Percentiles rank a stretch among this genome's conserved stretches.
Conservation (phyloP, 1,140 invertebrate species). For the Neodiprion lecontei region DNA sequence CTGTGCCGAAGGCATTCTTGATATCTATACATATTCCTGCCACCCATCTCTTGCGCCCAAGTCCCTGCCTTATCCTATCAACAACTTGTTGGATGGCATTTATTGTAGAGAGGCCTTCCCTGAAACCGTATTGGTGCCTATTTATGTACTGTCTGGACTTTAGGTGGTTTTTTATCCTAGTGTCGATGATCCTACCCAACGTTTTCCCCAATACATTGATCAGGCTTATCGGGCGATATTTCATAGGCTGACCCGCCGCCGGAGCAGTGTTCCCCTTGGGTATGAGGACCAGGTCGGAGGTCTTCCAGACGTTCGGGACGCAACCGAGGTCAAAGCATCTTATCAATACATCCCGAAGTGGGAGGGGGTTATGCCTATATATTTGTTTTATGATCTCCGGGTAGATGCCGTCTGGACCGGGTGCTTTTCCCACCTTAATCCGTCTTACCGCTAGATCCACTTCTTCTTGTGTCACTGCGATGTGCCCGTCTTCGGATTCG, state of each 20-base stretch:
- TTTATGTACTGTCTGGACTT: no score
- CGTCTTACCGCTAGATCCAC: constrained; percentile 12
- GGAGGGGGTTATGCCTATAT: neutral
- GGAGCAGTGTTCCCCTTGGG: neutral
- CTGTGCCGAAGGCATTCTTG: neutral
- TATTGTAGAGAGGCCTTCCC: no score
- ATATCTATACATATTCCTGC: neutral
- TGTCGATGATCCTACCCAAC: no score
- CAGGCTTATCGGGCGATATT: neutral
- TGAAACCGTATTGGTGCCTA: no score
- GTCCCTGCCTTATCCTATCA: no score
- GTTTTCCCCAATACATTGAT: no score
- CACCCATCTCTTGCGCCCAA: no score
- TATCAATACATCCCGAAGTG: neutral
- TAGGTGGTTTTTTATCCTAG: no score
- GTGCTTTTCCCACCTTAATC: constrained; percentile 27
- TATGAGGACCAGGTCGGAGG: constrained; percentile 7
- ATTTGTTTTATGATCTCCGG: constrained; percentile 20
- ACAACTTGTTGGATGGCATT: no score
- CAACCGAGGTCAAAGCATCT: neutral
- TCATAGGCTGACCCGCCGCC: neutral
- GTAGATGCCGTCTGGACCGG: constrained; percentile 28
- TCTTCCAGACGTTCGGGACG: constrained; percentile 18
- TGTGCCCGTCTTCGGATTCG: no score
- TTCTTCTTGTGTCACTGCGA: constrained; percentile 18